A percentile compares a stretch with the other conserved stretches of the same genome.
Conservation (phyloP, 2,113 vertebrate species). For the Argyrosomus japonicus region DNA sequence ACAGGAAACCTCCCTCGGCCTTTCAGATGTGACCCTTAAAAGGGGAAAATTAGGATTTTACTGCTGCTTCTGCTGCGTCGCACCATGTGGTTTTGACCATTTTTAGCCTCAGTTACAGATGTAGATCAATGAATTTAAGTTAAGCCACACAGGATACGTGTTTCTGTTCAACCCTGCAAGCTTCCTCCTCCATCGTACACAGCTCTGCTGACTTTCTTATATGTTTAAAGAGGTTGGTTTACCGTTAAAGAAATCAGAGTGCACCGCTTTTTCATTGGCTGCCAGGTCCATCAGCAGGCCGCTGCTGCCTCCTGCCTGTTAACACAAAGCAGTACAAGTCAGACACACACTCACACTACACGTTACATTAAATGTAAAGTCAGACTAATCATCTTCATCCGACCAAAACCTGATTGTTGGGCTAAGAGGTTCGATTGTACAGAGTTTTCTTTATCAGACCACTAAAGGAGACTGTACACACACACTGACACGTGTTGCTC, state of each 20-base stretch:
- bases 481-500: too few relatives aligned
- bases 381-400: too few relatives aligned
- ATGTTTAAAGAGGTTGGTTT: conserved; percentile 45
- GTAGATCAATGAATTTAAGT: background rate
- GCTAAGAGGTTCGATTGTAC: too few relatives aligned
- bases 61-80: background rate
- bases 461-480: too few relatives aligned
- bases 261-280: conserved; percentile 96
- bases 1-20: too few relatives aligned
- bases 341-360: background rate
- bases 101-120: background rate
- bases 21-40: background rate
- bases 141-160: too few relatives aligned
- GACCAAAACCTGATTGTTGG: too few relatives aligned
- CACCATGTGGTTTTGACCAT: background rate
- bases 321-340: conserved; percentile 57
- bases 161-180: background rate
- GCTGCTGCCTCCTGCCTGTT: conserved; percentile 95
- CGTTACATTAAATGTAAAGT: background rate
- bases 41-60: background rate
- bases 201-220: too few relatives aligned
- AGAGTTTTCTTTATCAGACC: too few relatives aligned
- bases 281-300: conserved; percentile 97
- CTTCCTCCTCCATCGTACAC: background rate
- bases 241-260: conserved; percentile 97